A percentile compares a stretch with the other conserved stretches of the same genome.
These are phyloP conservation scores for Eupsilia transversa DNA, from an alignment of 2,888 invertebrate genomes.

Conservation along the genomic window DNA sequence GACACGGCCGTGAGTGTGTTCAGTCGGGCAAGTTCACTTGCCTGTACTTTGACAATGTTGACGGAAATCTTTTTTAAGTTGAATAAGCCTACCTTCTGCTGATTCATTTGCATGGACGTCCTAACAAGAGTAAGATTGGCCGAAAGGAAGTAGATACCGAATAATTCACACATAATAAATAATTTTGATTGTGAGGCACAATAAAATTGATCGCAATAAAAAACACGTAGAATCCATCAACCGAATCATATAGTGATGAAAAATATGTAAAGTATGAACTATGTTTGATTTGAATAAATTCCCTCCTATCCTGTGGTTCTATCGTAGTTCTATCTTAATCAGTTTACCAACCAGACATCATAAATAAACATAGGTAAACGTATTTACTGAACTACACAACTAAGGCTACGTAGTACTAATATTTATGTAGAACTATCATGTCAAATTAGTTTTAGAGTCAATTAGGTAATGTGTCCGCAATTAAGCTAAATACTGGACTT, in stretches of 20 bases:
- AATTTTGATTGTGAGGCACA: neutral
- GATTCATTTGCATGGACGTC: neutral
- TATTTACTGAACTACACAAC: conserved; percentile 32
- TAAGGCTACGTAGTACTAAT: conserved; percentile 9
- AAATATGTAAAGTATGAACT: neutral
- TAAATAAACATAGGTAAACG: conserved; percentile 13
- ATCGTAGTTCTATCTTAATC: neutral
- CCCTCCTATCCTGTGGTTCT: neutral
- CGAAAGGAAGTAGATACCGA: too few relatives aligned
- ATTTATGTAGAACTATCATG: conserved; percentile 25
- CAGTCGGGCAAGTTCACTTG: conserved; percentile 64
- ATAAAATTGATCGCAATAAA: neutral
- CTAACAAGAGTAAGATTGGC: neutral
- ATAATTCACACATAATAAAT: too few relatives aligned
- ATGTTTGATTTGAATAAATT: neutral
- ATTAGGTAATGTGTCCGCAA: conserved; percentile 47
- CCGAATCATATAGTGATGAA: too few relatives aligned
- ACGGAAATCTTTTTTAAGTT: neutral
- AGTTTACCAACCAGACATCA: neutral
- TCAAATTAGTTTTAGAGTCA: conserved; percentile 57
- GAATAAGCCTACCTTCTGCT: neutral
- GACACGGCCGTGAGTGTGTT: conserved; percentile 78
- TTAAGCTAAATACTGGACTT: conserved; percentile 47
- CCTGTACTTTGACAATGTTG: conserved; percentile 14
- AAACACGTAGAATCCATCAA: neutral